Evolutionary conservation across 2,888 invertebrate genomes (phyloP), one percentile per base, ranked within the genome.

Genomic region (Leptodirus hochenwartii): DNA sequence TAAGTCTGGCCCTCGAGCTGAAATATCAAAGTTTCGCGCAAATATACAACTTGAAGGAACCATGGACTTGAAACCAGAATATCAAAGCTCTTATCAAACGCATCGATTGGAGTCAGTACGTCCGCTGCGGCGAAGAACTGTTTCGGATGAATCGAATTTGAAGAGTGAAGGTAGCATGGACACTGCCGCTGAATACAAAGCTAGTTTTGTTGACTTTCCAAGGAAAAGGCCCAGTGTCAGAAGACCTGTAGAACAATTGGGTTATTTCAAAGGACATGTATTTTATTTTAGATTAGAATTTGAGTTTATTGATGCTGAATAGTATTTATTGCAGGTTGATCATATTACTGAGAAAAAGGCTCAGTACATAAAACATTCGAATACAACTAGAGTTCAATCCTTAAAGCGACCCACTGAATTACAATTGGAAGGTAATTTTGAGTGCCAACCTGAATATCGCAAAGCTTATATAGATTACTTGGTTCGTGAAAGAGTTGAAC

Each of bases 371-470:
- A 39, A 38, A 26, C 39, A 46, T 29, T 37, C 38, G 10, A 33
- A 33, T 13, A 36, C 35, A 15, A 33, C 37, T 5, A 39, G 37
- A 34, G 17, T 34, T 8, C 36, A 36, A 15, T 35, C 40, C 8
- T 13, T 39, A 11, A 46, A 41, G 31, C 37, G 42, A 5, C 43
- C 44, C 33, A 31, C 45, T 2, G 45, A 46, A 36, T 33, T 48
- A 32, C 45, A 47, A 36, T 36, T 49, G 23, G 47, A 47, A 29
- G 51, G 48, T 12, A 39, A 41, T 9, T 50, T 53, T 29, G 50
- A 53, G 39, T 53, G 52, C 33, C 53, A 52, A 37, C 61, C 61
- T 1, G 62, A 62, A 41, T 62, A 62, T 34, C 50, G 57, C 27
- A 58, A 52, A 37, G 59, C 60, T 11, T 54, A 46, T 43, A 50